Evolutionary conservation across 2,797 vertebrate genomes (phyloP).

Genomic region (Helostoma temminkii): DNA sequence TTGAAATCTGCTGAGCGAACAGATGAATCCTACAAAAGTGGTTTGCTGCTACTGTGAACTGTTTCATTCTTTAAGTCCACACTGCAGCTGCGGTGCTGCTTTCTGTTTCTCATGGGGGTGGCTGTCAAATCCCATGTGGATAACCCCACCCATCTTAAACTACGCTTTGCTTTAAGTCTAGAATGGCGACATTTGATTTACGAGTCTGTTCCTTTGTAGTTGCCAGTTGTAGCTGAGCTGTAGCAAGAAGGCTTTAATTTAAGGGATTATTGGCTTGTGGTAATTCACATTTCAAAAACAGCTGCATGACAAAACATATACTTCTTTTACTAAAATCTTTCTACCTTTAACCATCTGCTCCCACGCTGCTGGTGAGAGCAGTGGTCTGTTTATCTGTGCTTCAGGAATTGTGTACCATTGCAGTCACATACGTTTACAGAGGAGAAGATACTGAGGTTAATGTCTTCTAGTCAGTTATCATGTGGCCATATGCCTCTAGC

Average conservation of each 20-base stretch:
- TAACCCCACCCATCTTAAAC: slow-evolving; percentile 59
- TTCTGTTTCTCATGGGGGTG: slow-evolving; percentile 42
- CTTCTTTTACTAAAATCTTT: slow-evolving; percentile 36
- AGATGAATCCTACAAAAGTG: slow-evolving; percentile 35
- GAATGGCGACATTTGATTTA: slow-evolving; percentile 53
- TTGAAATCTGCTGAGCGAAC: slow-evolving; percentile 58
- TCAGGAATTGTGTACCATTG: not conserved
- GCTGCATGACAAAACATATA: slow-evolving; percentile 42
- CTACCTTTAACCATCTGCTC: slow-evolving; percentile 1
- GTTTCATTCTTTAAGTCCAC: slow-evolving; percentile 21
- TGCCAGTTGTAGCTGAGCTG: slow-evolving; percentile 46
- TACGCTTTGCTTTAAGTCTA: slow-evolving; percentile 56
- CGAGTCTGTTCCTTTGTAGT: slow-evolving; percentile 46
- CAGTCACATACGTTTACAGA: not conserved
- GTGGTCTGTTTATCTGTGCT: not conserved
- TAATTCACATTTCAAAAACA: slow-evolving; percentile 52
- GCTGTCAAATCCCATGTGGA: slow-evolving; percentile 42
- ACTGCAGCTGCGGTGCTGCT: slow-evolving; percentile 10
- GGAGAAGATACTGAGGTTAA: not conserved
- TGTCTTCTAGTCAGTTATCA: not conserved
- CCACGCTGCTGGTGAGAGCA: slow-evolving; percentile 1
- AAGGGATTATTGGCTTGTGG: slow-evolving; percentile 61
- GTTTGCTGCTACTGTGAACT: slow-evolving; percentile 4
- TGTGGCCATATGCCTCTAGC: not conserved
- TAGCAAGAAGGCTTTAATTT: slow-evolving; percentile 69